Evolutionary conservation across 2,888 invertebrate species (phyloP).

Genomic region (Dicroscelio sp.): DNA sequence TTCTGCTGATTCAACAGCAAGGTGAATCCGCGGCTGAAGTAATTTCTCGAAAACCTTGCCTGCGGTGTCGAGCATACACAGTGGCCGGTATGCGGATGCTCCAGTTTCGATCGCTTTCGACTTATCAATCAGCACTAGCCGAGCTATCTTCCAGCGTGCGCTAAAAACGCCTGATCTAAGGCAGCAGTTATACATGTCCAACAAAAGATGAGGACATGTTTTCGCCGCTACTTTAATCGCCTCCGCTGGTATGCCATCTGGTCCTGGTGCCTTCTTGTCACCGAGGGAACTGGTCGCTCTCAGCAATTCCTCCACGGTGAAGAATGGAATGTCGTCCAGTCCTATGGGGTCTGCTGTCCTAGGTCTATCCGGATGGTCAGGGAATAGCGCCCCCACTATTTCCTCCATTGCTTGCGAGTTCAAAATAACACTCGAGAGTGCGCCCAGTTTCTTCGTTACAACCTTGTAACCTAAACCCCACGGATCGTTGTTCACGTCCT

Average conservation of each 20-base stretch:
- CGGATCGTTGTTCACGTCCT: conserved; percentile 49
- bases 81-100: too few species aligned
- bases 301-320: conserved; percentile 69
- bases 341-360: background rate
- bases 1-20: too few species aligned
- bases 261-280: conserved; percentile 80
- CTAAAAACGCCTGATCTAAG: too few species aligned
- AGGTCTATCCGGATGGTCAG: conserved; percentile 18
- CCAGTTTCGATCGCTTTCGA: too few species aligned
- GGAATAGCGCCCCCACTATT: conserved; percentile 30
- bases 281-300: conserved; percentile 60
- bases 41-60: too few species aligned
- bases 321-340: background rate
- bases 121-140: too few species aligned
- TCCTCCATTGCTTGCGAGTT: background rate
- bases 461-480: conserved; percentile 63
- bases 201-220: too few species aligned
- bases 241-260: conserved; percentile 82
- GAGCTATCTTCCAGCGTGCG: too few species aligned
- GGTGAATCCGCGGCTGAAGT: too few species aligned
- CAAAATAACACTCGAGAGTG: background rate
- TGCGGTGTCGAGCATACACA: too few species aligned
- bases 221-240: too few species aligned
- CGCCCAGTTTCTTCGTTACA: conserved; percentile 33
- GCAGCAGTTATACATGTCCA: too few species aligned